A percentile compares a stretch with the other conserved stretches of the same genome.
Conservation (phyloP, 2,797 vertebrate genomes). For the Spinus olivaceus region DNA sequence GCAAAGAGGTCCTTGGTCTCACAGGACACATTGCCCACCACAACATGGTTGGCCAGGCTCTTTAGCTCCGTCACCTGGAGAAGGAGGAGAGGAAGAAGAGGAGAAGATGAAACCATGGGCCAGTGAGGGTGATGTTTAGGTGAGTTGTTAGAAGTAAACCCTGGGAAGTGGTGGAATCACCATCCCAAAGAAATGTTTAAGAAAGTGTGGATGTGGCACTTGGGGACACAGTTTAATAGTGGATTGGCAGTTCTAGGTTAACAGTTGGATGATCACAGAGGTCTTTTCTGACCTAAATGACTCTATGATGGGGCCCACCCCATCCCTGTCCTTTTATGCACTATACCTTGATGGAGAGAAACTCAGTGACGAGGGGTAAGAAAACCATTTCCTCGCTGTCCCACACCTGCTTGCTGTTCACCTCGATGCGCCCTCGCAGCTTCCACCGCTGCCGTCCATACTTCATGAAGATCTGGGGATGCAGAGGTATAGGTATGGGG, state of each 20-base stretch:
- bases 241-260: background rate
- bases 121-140: background rate
- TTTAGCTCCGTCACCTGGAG: slow-evolving; percentile 92
- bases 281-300: background rate
- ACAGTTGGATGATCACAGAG: background rate
- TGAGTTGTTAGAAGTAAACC: background rate
- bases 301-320: background rate
- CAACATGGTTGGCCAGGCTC: slow-evolving; percentile 91
- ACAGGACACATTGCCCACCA: slow-evolving; percentile 93
- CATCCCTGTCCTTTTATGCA: background rate
- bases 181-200: background rate
- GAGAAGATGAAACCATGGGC: background rate
- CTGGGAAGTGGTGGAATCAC: background rate
- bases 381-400: slow-evolving; percentile 94
- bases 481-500: background rate
- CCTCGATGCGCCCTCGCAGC: slow-evolving; percentile 89
- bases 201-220: background rate
- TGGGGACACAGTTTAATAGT: background rate
- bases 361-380: slow-evolving; percentile 90
- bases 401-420: slow-evolving; percentile 94
- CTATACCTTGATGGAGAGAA: slow-evolving; percentile 93
- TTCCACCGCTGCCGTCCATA: slow-evolving; percentile 95
- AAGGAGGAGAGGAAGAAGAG: background rate
- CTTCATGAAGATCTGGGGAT: slow-evolving; percentile 90
- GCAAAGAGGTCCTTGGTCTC: slow-evolving; percentile 96